Evolutionary conservation across 1,140 invertebrate species (phyloP).

Genomic region (Globodera ellingtonae): DNA sequence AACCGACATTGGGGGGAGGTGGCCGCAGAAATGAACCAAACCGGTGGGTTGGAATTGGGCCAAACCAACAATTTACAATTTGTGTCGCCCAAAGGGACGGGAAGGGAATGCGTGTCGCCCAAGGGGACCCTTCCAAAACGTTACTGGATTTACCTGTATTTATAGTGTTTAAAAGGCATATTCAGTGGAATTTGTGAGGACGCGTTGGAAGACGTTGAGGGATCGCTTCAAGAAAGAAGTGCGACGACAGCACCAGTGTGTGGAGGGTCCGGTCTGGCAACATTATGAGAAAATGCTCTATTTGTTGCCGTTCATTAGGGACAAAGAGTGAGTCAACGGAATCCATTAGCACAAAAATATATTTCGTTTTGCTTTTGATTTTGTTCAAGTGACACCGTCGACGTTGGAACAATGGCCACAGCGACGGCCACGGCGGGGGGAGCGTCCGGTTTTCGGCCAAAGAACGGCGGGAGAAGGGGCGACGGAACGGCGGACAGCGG

Average conservation of each 20-base stretch:
- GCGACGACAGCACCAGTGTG: slow-evolving; percentile 23
- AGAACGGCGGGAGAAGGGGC: neutral
- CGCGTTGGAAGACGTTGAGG: slow-evolving; percentile 36
- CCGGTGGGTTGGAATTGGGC: slow-evolving; percentile 11
- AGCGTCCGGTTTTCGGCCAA: neutral
- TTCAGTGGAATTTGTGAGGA: slow-evolving; percentile 38
- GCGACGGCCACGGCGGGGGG: neutral
- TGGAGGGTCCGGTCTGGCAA: slow-evolving; percentile 17
- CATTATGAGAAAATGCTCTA: slow-evolving; percentile 39
- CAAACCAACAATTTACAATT: neutral
- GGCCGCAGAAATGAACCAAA: slow-evolving; percentile 19
- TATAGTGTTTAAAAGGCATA: no score
- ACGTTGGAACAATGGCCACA: neutral
- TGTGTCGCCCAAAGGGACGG: no score
- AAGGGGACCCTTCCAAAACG: no score
- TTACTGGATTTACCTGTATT: no score
- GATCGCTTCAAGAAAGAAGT: slow-evolving; percentile 40
- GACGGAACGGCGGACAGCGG: neutral
- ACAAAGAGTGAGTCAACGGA: slow-evolving; percentile 10
- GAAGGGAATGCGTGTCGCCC: no score
- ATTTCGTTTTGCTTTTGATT: neutral
- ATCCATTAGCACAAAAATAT: neutral
- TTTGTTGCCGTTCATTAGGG: slow-evolving; percentile 35
- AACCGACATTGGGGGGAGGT: slow-evolving; percentile 36
- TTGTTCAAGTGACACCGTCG: neutral